Percentiles rank a stretch among this genome's conserved stretches.
Evolutionary conservation across 2,888 invertebrate species (phyloP).

Genomic region (Melitaea athalia): DNA sequence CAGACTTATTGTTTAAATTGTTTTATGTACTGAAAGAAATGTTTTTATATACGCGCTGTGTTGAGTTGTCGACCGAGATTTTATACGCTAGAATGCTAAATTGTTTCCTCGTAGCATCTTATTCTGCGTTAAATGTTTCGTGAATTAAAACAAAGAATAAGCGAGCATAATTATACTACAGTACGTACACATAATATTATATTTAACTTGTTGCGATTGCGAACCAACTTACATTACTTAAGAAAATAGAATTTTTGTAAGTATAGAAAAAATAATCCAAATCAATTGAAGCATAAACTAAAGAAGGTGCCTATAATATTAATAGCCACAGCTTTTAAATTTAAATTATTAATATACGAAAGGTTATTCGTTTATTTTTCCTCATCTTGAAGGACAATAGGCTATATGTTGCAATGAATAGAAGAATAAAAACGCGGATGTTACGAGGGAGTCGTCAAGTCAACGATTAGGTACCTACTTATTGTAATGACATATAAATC

Average conservation of each 20-base stretch:
- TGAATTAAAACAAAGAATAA: not conserved
- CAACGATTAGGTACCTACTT: conserved; percentile 33
- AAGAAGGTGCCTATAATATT: too few relatives aligned
- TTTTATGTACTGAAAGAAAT: not conserved
- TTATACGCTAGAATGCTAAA: not conserved
- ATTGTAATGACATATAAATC: not conserved
- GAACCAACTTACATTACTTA: too few relatives aligned
- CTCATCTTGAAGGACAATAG: conserved; percentile 59
- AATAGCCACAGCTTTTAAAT: too few relatives aligned
- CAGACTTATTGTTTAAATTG: not conserved
- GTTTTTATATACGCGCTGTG: too few relatives aligned
- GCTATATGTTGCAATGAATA: conserved; percentile 53
- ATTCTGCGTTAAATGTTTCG: not conserved
- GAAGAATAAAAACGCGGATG: conserved; percentile 66
- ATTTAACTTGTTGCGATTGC: too few relatives aligned
- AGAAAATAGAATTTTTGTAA: too few relatives aligned
- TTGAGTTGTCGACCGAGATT: not conserved
- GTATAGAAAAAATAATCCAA: too few relatives aligned
- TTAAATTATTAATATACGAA: too few relatives aligned
- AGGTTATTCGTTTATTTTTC: conserved; percentile 35
- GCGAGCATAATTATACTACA: not conserved
- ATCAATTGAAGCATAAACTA: too few relatives aligned
- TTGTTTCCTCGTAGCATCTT: not conserved
- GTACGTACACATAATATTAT: too few relatives aligned
- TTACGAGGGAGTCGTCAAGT: conserved; percentile 35